These are phyloP conservation scores for Mormyrops boulengeri DNA, from an alignment of 2,797 vertebrate species.

Conservation along the genomic window DNA sequence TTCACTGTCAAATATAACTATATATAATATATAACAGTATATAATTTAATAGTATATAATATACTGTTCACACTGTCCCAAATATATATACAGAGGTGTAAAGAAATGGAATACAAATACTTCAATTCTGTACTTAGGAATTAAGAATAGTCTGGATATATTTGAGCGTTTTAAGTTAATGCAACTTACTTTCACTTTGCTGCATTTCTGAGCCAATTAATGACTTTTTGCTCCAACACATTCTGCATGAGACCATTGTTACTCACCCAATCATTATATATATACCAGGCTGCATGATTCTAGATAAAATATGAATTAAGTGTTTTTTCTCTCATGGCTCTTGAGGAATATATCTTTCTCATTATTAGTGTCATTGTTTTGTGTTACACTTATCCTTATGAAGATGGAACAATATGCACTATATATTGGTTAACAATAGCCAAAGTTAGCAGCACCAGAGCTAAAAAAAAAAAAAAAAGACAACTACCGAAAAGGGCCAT, in stretches of 20 bases:
- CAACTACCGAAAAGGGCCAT: too few relatives aligned
- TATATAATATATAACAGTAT: not conserved
- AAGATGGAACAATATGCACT: not conserved
- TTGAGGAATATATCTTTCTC: not conserved
- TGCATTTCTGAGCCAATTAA: not conserved
- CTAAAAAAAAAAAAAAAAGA: too few relatives aligned
- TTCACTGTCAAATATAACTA: not conserved
- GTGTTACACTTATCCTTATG: not conserved
- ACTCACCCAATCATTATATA: not conserved
- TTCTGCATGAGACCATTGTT: not conserved
- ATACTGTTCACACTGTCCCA: too few relatives aligned
- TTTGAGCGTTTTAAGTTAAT: not conserved
- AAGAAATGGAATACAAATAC: not conserved
- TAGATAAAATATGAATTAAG: not conserved
- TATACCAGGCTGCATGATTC: too few relatives aligned
- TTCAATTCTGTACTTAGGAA: not conserved
- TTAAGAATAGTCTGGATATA: not conserved
- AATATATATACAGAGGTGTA: not conserved
- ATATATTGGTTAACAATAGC: not conserved
- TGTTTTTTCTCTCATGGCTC: not conserved
- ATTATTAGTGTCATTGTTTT: not conserved
- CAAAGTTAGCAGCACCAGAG: too few relatives aligned
- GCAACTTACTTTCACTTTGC: not conserved
- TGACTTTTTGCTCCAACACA: not conserved
- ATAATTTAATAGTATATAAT: too few relatives aligned